These are phyloP conservation scores for Orthonevra nobilis DNA, from an alignment of 2,888 invertebrate species.

Conservation along the genomic window DNA sequence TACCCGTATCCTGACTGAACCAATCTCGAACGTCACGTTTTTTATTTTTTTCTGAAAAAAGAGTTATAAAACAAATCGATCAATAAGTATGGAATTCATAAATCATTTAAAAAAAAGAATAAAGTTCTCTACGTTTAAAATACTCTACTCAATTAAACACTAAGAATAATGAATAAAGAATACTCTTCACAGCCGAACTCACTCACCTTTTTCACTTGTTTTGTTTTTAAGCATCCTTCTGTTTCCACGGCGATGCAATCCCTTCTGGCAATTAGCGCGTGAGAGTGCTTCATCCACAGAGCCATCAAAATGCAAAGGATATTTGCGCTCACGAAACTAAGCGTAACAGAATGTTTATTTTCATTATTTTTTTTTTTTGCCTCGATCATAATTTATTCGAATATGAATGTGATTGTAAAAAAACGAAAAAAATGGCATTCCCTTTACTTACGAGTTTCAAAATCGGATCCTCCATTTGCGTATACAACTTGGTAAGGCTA, in stretches of 20 bases:
- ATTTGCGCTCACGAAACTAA: slow-evolving; percentile 80
- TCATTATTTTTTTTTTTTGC: no score
- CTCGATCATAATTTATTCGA: background rate
- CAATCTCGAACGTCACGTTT: slow-evolving; percentile 80
- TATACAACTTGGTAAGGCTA: slow-evolving; percentile 78
- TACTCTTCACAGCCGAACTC: background rate
- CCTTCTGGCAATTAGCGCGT: slow-evolving; percentile 80
- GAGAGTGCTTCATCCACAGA: slow-evolving; percentile 78
- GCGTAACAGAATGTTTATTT: slow-evolving; percentile 10
- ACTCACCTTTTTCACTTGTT: slow-evolving; percentile 78
- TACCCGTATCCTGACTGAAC: slow-evolving; percentile 75
- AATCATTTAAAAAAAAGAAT: no score
- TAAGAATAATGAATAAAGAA: no score
- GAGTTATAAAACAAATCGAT: slow-evolving; percentile 1
- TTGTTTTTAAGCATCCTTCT: slow-evolving; percentile 78
- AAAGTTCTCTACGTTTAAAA: no score
- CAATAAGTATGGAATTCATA: no score
- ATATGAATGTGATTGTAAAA: background rate
- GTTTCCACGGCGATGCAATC: slow-evolving; percentile 76
- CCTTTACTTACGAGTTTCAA: slow-evolving; percentile 79
- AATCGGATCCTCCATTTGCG: slow-evolving; percentile 80
- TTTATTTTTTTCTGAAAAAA: slow-evolving; percentile 78
- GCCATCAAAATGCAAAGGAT: slow-evolving; percentile 79
- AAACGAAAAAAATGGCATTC: no score
- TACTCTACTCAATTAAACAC: background rate